Evolutionary conservation across 1,140 invertebrate genomes (phyloP), one percentile per base, ranked within the genome.

Genomic region (Euura saliciscinereae): DNA sequence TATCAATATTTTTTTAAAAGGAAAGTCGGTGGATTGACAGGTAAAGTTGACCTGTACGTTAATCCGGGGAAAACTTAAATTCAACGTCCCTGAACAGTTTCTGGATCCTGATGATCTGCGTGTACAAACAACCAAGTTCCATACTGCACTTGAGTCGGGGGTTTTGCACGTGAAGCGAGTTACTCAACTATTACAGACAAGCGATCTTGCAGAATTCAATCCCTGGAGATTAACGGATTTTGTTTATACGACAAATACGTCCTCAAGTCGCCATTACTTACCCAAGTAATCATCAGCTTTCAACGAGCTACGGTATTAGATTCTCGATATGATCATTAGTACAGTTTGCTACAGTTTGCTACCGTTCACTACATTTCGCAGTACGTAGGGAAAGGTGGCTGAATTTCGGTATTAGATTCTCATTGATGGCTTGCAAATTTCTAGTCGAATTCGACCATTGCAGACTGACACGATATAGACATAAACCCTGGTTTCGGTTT

Each of bases 201-300:
- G 51, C 51, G 51, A 59, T 59, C 51, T 59, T 59, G 51, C 51
- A 59, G 51, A 59, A 59, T 59, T 59, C 51, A 59, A 59, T 59
- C 51, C 51, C 51, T 59, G 3, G 51, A n/a, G 51, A 59, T 59
- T 59, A 59, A 59, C 51, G 51, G 51, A 59, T 59, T 59, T 59
- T 59, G 51, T 59, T 59, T 59, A 59, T 59, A 59, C 51, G 51
- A 59, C 51, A 59, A 59, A 59, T 59, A 59, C 51, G 51, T n/a
- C 13, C 51, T 59, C 3, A 8, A 59, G 51, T 59, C 13, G 13
- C 8, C 51, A 59, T 59, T 59, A 59, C 51, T 59, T 59, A n/a
- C 8, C 51, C 51, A 59, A 59, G 51, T 59, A 59, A 59, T 59
- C 13, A 59, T 59, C 51, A 59, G 51, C 13, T n/a, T 59, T 59